Percentiles rank a stretch among this genome's conserved stretches.
phyloP scores from a whole-genome alignment of 2,797 vertebrate species.

The Glyptemys insculpta region DNA sequence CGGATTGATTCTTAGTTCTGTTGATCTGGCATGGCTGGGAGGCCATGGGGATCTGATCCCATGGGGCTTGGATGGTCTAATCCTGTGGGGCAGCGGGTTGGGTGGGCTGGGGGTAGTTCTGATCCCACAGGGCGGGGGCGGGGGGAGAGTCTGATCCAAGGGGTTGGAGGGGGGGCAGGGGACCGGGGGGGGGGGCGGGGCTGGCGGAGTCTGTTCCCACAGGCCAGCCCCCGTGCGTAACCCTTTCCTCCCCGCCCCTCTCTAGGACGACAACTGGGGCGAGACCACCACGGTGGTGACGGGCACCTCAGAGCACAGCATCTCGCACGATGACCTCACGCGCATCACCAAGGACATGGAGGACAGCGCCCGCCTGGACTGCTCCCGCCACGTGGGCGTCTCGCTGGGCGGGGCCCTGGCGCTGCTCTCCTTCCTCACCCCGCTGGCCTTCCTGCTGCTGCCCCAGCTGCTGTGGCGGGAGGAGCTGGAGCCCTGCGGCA shows the following conservation, averaged over 20 bases:
- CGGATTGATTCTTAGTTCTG: no score
- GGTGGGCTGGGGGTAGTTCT: no score
- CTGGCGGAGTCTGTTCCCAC: not conserved
- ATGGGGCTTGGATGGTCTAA: no score
- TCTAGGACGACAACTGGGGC: constrained; percentile 94
- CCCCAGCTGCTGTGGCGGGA: constrained; percentile 92
- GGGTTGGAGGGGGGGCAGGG: not conserved
- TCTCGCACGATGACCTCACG: constrained; percentile 94
- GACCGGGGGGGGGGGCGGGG: no score
- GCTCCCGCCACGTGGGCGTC: constrained; percentile 89
- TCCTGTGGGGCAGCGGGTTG: no score
- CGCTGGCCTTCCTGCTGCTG: constrained; percentile 92
- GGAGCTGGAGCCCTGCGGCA: constrained; percentile 89
- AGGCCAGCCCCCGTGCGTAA: accelerated
- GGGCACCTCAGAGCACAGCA: constrained; percentile 93
- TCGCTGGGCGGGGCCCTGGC: constrained; percentile 87
- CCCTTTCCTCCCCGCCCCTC: not conserved
- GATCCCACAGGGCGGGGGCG: no score
- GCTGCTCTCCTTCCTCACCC: constrained; percentile 92
- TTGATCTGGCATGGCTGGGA: no score
- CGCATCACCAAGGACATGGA: constrained; percentile 97
- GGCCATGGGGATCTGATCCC: no score
- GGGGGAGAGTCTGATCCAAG: no score
- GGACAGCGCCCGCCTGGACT: constrained; percentile 91
- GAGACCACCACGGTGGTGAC: constrained; percentile 95